Percentiles rank a stretch among this genome's conserved stretches.
phyloP scores from a whole-genome alignment of 2,888 invertebrate genomes.

The Temnothorax rugatulus region DNA sequence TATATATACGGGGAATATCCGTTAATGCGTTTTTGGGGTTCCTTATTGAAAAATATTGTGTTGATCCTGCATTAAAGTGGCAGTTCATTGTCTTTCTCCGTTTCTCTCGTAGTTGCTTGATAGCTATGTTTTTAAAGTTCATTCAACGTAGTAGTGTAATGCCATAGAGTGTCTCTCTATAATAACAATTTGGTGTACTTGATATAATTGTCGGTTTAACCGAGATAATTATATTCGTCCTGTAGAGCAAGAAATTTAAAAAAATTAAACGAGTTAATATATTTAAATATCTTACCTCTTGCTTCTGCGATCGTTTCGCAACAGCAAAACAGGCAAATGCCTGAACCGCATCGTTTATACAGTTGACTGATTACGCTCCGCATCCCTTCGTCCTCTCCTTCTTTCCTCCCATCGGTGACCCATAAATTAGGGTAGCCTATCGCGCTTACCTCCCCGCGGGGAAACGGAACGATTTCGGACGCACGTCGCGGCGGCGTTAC shows the following conservation, averaged over 20 bases:
- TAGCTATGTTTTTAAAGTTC: not conserved
- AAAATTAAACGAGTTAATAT: not conserved
- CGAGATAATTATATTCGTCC: not conserved
- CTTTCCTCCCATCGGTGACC: conserved; percentile 26
- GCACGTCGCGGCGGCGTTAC: conserved; percentile 49
- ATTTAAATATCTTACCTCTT: conserved; percentile 16
- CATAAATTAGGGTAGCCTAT: conserved; percentile 72
- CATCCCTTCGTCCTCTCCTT: conserved; percentile 18
- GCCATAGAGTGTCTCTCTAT: not conserved
- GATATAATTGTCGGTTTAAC: conserved; percentile 15
- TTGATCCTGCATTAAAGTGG: conserved; percentile 70
- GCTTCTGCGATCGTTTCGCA: conserved; percentile 47
- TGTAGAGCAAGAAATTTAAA: not conserved
- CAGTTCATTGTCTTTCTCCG: conserved; percentile 11
- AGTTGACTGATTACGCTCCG: conserved; percentile 54
- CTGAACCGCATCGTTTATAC: conserved; percentile 61
- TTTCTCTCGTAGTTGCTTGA: not conserved
- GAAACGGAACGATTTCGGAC: conserved; percentile 54
- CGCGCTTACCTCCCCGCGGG: conserved; percentile 54
- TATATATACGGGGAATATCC: conserved; percentile 78
- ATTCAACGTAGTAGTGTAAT: not conserved
- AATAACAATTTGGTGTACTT: not conserved
- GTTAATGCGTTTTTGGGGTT: conserved; percentile 79
- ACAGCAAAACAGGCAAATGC: conserved; percentile 11
- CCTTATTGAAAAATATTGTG: conserved; percentile 81